Evolutionary conservation across 2,888 invertebrate species (phyloP), one percentile per base, ranked within the genome.

Genomic region (Tromatobia lineatoria): DNA sequence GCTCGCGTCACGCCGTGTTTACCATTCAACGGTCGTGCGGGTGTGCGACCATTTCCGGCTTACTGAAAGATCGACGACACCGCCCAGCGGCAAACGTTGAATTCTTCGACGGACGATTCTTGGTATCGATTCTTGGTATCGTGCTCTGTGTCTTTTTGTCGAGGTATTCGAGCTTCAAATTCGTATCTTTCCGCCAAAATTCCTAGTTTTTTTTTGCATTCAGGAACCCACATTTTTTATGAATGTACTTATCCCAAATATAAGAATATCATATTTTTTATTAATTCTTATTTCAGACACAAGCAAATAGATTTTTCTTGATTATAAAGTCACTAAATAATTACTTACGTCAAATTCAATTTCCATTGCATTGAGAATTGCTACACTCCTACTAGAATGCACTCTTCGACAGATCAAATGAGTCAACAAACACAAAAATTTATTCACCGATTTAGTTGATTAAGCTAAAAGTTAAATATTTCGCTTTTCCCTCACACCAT

Each of bases 41-140:
- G 80, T 42, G 47, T n/a, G n/a, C n/a, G 47, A 59, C 75, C 70
- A 75, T 86, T 87, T 87, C 87, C 86, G 87, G 86, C 83, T 87
- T 85, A 85, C 81, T 70, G 78, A 85, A 78, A 77, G 84, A 81
- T 84, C 84, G 77, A 70, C 77, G 80, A 73, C 80, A 52, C 66
- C 42, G 29, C 57, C 45, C 47, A 34, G 47, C 61, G 54, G 23
- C 34, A 42, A 23, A 25, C 45, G 45, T 77, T 73, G n/a, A 80
- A 84, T 80, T 80, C 80, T 45, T 50, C 50, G 59, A 80, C 64
- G 75, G 64, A 86, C 79, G 84, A 80, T 85, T 85, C 83, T 82
- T 50, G 47, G 70, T 79, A 82, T 25, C 54, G 61, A 80, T 85
- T 85, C 83, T 82, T 50, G 47, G 70, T 79, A 82, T 25, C 54